These are phyloP conservation scores for Nyctereutes procyonoides DNA, from an alignment of 2,113 vertebrate genomes.

Conservation along the genomic window DNA sequence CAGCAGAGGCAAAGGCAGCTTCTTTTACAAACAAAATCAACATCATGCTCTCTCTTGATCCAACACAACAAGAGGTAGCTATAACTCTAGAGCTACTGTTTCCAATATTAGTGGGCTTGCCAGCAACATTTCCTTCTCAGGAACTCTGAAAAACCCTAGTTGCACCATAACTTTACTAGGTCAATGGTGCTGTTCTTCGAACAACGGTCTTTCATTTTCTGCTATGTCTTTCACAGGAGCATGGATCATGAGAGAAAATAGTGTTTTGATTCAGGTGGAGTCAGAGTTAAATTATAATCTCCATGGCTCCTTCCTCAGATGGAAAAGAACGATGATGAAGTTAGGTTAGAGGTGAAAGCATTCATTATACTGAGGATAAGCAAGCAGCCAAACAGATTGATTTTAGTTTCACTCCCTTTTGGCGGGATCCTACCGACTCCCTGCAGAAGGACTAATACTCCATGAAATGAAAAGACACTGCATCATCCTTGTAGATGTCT, in stretches of 20 bases:
- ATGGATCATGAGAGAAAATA: not conserved
- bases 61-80: slow-evolving; percentile 23
- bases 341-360: not conserved
- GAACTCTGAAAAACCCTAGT: not conserved
- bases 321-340: not conserved
- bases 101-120: not conserved
- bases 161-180: not conserved
- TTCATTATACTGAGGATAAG: not conserved
- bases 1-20: slow-evolving; percentile 50
- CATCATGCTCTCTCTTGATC: slow-evolving; percentile 39
- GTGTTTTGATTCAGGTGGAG: not conserved
- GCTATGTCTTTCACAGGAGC: not conserved
- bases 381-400: not conserved
- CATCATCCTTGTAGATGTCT: not conserved
- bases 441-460: not conserved
- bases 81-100: not conserved
- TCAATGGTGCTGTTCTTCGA: not conserved
- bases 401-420: not conserved
- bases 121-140: not conserved
- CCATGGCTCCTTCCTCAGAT: not conserved
- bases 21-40: slow-evolving; percentile 63
- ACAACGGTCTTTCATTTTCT: not conserved
- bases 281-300: not conserved
- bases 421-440: not conserved
- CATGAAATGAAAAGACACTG: not conserved